Percentiles rank a stretch among this genome's conserved stretches.
phyloP scores from a whole-genome alignment of 1,140 invertebrate genomes.

The Tribolium castaneum region DNA sequence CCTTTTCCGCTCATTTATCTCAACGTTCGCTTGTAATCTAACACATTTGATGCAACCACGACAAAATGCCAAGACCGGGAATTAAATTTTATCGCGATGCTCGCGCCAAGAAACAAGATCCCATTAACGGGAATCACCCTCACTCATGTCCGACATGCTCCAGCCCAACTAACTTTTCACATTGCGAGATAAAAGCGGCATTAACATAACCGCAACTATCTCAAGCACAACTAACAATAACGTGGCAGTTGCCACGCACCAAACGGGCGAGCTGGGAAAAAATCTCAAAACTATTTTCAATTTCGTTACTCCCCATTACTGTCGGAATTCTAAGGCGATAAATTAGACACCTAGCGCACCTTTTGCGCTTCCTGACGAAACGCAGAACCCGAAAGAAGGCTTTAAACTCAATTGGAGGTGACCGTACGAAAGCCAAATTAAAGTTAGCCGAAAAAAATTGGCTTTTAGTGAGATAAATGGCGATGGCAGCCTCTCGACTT shows the following conservation, averaged over 20 bases:
- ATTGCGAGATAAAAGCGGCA: background rate
- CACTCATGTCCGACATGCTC: background rate
- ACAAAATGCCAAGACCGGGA: background rate
- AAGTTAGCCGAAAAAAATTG: background rate
- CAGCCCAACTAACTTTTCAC: background rate
- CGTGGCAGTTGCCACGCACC: background rate
- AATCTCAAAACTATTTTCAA: background rate
- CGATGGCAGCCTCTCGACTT: slow-evolving; percentile 15
- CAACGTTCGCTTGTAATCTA: background rate
- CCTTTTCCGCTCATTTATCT: slow-evolving; percentile 5
- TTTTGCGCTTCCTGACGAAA: background rate
- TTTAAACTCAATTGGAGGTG: background rate
- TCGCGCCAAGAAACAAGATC: background rate
- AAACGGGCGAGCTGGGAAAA: too few relatives aligned
- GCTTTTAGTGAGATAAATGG: slow-evolving; percentile 15
- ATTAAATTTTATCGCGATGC: background rate
- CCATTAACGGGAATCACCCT: background rate
- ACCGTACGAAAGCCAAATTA: slow-evolving; percentile 1
- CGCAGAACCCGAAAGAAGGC: background rate
- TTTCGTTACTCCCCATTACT: background rate
- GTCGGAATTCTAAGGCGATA: background rate
- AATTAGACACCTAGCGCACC: background rate
- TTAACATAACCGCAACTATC: background rate
- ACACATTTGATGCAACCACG: slow-evolving; percentile 10
- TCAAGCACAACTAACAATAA: background rate